These are phyloP conservation scores for Musca vetustissima DNA, from an alignment of 1,140 invertebrate species.

Conservation along the genomic window DNA sequence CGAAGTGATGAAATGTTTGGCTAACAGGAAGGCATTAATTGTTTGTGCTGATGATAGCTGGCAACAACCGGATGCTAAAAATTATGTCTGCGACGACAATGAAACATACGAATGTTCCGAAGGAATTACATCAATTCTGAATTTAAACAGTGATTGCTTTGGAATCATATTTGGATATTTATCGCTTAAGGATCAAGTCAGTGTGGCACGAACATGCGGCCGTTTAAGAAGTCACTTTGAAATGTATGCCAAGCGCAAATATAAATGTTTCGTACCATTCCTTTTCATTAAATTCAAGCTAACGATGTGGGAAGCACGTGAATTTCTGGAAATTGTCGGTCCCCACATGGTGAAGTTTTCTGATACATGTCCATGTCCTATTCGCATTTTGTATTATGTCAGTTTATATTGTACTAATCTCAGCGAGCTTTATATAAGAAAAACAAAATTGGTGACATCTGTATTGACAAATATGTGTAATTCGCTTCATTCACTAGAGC, in stretches of 20 bases:
- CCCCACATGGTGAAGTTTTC: slow-evolving; percentile 27
- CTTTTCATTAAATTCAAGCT: slow-evolving; percentile 26
- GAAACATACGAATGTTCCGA: no score
- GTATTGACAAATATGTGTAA: no score
- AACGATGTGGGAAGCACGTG: slow-evolving; percentile 40
- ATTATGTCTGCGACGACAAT: not conserved
- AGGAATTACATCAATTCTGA: slow-evolving; percentile 20
- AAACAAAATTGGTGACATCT: not conserved
- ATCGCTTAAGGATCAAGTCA: not conserved
- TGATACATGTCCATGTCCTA: no score
- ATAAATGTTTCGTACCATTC: not conserved
- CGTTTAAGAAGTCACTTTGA: slow-evolving; percentile 5
- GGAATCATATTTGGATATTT: slow-evolving; percentile 9
- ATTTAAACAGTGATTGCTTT: slow-evolving; percentile 24
- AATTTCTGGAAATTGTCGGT: slow-evolving; percentile 40
- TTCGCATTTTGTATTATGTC: slow-evolving; percentile 34
- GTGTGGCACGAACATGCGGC: slow-evolving; percentile 9
- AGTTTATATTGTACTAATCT: slow-evolving; percentile 29
- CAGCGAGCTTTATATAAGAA: no score
- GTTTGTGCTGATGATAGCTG: slow-evolving; percentile 40
- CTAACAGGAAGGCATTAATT: slow-evolving; percentile 23
- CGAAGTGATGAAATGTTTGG: no score
- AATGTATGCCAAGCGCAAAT: slow-evolving; percentile 1
- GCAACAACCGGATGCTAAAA: slow-evolving; percentile 38
- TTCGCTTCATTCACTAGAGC: no score